A percentile compares a stretch with the other conserved stretches of the same genome.
These are phyloP conservation scores for Chaetogeoica ovagalla DNA, from an alignment of 2,888 invertebrate genomes.

Conservation along the genomic window DNA sequence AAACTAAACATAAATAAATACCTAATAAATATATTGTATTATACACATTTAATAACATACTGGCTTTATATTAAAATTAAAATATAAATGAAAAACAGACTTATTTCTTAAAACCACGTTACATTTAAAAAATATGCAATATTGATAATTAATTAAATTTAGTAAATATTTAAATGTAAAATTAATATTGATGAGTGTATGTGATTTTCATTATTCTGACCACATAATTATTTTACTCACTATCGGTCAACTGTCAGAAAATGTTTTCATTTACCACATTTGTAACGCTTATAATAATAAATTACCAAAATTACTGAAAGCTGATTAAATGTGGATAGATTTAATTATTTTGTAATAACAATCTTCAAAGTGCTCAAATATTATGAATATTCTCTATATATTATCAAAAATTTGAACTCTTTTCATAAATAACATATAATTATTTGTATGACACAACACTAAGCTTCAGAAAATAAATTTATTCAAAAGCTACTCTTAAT, in stretches of 20 bases:
- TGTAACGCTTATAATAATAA: neutral
- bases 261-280: conserved; percentile 30
- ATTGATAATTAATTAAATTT: no score
- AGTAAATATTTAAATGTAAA: neutral
- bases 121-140: no score
- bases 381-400: neutral
- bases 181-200: neutral
- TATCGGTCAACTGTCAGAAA: conserved; percentile 28
- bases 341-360: neutral
- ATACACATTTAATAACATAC: no score
- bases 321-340: neutral
- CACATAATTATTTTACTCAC: neutral
- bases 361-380: neutral
- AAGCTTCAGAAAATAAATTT: conserved; percentile 18
- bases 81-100: no score
- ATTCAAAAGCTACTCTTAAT: conserved; percentile 39
- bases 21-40: no score
- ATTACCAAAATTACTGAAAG: neutral
- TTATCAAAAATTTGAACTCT: no score
- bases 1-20: neutral
- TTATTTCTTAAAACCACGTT: no score
- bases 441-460: conserved; percentile 35
- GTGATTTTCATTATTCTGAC: conserved; percentile 38
- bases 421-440: neutral
- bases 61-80: no score